Base-by-base conservation (phyloP, 2,113 vertebrate species). In the Chaetorhynchus papuensis region DNA sequence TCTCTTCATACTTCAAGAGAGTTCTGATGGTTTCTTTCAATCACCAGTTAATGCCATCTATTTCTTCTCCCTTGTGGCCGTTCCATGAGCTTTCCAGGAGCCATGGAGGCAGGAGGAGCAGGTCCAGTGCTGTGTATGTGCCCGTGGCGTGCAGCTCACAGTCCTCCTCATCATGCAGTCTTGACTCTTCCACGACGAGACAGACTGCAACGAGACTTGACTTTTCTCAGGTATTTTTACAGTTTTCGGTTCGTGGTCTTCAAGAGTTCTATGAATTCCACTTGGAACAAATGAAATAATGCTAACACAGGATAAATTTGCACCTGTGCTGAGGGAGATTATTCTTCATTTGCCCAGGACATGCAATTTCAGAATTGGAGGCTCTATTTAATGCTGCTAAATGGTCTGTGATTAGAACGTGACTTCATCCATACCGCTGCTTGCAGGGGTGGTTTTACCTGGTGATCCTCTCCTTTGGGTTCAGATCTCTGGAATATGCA, bases 171-270 rank as follows among this genome's bases (percentile, higher is more conserved):
- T 4, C 6, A 1, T 22, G 49, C 81, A 39, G 20, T 14, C 77
- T 22, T 39, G 35, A 22, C 49, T 39, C 27, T 18, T 49, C 42
- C 44, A 1, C 0, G 3, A 3, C 1, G 6, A 79, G 7, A 21
- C 22, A 30, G 13, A 6, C 9, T 49, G 44, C 4, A 50, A 35
- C 2, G 10, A 81, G 30, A 52, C 17, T n/a, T 28, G 23, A 18
- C 39, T 78, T 64, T 65, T 15, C 45, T 54, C 15, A 71, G 33
- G 9, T 13, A 27, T 41, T 90, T 71, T 49, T 60, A 11, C 2
- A 47, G 35, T 52, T 49, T 77, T 70, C 9, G 12, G 18, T 27
- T 52, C 39, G 6, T 7, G 15, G 23, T 37, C 17, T 54, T 79
- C 61, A 50, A 65, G 41, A 90, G 83, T 45, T 47, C 42, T 12